Conservation (phyloP, 53 echinoderm and acorn worm genomes). For the Mesocentrotus franciscanus region DNA sequence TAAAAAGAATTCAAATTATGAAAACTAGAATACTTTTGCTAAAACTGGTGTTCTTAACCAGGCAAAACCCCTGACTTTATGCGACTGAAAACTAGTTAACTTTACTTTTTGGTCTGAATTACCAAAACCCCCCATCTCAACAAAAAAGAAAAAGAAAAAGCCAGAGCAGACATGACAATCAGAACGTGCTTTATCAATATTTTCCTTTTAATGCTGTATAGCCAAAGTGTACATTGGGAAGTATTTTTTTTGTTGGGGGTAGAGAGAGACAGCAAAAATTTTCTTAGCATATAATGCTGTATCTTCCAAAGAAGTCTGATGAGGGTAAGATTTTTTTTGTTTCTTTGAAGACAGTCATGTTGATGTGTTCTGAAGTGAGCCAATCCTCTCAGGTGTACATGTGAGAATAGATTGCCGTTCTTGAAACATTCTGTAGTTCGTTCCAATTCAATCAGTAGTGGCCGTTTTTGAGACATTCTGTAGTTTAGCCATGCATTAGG, state of each 20-base stretch:
- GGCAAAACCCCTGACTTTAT: background rate
- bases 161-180: background rate
- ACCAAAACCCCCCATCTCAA: background rate
- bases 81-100: background rate
- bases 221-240: background rate
- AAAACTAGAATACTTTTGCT: background rate
- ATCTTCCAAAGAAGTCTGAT: background rate
- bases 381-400: conserved; percentile 5
- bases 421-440: background rate
- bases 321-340: background rate
- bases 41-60: background rate
- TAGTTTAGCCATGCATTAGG: background rate
- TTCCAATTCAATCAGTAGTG: background rate
- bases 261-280: background rate
- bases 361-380: background rate
- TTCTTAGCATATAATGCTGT: background rate
- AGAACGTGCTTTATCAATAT: background rate
- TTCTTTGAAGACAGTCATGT: background rate
- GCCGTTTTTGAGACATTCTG: background rate
- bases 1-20: background rate
- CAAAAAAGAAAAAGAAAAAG: background rate
- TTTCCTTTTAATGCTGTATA: background rate
- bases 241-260: background rate
- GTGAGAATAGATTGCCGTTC: background rate
- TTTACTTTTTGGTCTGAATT: background rate